Evolutionary conservation across 2,888 invertebrate genomes (phyloP), one percentile per base, ranked within the genome.

Genomic region (Luperina testacea): DNA sequence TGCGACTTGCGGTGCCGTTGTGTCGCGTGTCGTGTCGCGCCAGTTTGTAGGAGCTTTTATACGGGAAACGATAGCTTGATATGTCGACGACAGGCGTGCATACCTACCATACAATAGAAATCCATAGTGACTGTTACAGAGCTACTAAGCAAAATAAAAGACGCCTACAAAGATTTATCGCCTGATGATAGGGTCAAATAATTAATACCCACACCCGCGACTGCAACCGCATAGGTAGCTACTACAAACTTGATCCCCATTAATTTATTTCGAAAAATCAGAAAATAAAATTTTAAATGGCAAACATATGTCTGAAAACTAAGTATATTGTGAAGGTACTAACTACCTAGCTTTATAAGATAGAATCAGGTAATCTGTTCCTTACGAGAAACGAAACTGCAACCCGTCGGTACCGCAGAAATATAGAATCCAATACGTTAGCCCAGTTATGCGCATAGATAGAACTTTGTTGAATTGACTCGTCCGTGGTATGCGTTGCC

Each of bases 401-500:
- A 68, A 68, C 6, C 24, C 15, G 45, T 48, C 8, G n/a, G 53
- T 53, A 13, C 48, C 27, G 20, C 27, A 45, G 24, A 24, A 32
- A 24, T 15, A 15, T 24, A 73, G n/a, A 59, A 48, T n/a, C 45
- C 20, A 74, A 48, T 75, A 24, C 9, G 42, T 24, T 32, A 24
- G 27, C 4, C 27, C 32, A 74, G 27, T 9, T 2, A 38, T 6
- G 17, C 17, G 27, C 38, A 38, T 38, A 38, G 38, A 45, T 32
- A 38, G 20, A 48, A 3, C 61, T 68, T 17, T 67, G 42, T 67
- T n/a, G n/a, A 73, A 48, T 32, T 69, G 20, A 27, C 69, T 48
- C 42, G n/a, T 64, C 63, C 15, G 42, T 76, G 45, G 38, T 67
- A 32, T 32, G 9, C 24, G 48, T 68, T 71, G 63, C 38, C 71